phyloP scores from a whole-genome alignment of 2,113 vertebrate species.

The Nematolebias whitei region DNA sequence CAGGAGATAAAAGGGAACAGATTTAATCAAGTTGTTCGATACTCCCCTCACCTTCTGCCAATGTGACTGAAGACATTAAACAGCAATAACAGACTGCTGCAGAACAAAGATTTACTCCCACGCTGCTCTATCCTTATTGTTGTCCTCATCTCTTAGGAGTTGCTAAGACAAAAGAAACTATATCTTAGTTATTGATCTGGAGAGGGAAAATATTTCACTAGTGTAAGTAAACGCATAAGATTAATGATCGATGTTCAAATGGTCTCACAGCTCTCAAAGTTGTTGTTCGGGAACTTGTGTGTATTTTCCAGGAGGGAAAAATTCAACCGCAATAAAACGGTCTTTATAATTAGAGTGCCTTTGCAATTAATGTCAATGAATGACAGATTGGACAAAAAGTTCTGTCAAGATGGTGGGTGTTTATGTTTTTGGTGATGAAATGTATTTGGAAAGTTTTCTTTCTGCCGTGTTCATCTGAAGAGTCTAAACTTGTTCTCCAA shows the following conservation, averaged over 20 bases:
- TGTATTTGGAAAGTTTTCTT: not conserved
- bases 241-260: slow-evolving; percentile 36
- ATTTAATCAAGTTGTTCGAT: slow-evolving; percentile 65
- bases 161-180: slow-evolving; percentile 21
- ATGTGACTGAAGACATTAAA: slow-evolving; percentile 66
- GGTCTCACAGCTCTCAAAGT: slow-evolving; percentile 14
- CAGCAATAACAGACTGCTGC: slow-evolving; percentile 38
- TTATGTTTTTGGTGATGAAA: not conserved
- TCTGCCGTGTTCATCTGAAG: not conserved
- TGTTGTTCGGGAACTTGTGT: slow-evolving; percentile 35
- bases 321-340: slow-evolving; percentile 53
- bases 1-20: slow-evolving; percentile 51
- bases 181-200: slow-evolving; percentile 25
- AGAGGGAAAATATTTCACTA: slow-evolving; percentile 19
- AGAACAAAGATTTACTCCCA: slow-evolving; percentile 42
- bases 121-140: slow-evolving; percentile 29
- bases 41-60: slow-evolving; percentile 62
- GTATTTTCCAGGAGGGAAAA: slow-evolving; percentile 44
- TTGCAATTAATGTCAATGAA: slow-evolving; percentile 52
- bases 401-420: slow-evolving; percentile 44
- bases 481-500: slow-evolving; percentile 26
- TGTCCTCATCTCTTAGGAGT: slow-evolving; percentile 22
- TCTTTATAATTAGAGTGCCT: slow-evolving; percentile 56
- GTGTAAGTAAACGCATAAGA: slow-evolving; percentile 23
- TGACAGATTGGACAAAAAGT: slow-evolving; percentile 17